Conservation (phyloP, 2,888 invertebrate genomes). For the Anticlea derivata region DNA sequence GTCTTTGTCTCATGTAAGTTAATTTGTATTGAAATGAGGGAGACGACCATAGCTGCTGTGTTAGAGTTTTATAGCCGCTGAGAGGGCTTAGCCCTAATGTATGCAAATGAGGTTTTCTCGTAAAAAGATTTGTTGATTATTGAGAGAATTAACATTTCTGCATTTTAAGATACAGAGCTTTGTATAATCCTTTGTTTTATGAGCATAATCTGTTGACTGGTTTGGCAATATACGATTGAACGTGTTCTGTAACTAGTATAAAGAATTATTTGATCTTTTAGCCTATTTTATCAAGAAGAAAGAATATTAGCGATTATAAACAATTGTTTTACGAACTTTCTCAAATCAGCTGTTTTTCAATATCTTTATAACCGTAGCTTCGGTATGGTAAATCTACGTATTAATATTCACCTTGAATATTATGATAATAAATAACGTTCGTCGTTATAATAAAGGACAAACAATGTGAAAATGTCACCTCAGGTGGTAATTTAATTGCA, state of each 20-base stretch:
- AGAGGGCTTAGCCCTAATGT: slow-evolving; percentile 12
- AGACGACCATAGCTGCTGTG: slow-evolving; percentile 21
- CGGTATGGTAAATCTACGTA: too few species aligned
- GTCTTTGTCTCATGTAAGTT: slow-evolving; percentile 11
- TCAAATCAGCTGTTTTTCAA: too few species aligned
- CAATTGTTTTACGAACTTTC: too few species aligned
- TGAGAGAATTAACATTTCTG: slow-evolving; percentile 20
- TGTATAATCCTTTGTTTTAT: slow-evolving; percentile 27
- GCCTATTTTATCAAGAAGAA: too few species aligned
- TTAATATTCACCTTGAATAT: too few species aligned
- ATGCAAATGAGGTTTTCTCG: slow-evolving; percentile 24
- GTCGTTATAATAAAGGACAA: not conserved
- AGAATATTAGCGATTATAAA: too few species aligned
- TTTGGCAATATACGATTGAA: slow-evolving; percentile 15
- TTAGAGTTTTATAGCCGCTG: slow-evolving; percentile 15
- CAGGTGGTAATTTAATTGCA: not conserved
- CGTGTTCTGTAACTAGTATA: too few species aligned
- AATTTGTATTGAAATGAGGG: slow-evolving; percentile 28
- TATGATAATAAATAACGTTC: not conserved
- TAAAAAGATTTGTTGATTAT: slow-evolving; percentile 24
- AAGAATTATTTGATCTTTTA: too few species aligned
- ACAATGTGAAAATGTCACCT: not conserved
- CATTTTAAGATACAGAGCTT: slow-evolving; percentile 17
- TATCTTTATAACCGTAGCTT: too few species aligned
- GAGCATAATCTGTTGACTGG: slow-evolving; percentile 16